Evolutionary conservation across 1,140 invertebrate species (phyloP).

Genomic region (Trichomalopsis sarcophagae): DNA sequence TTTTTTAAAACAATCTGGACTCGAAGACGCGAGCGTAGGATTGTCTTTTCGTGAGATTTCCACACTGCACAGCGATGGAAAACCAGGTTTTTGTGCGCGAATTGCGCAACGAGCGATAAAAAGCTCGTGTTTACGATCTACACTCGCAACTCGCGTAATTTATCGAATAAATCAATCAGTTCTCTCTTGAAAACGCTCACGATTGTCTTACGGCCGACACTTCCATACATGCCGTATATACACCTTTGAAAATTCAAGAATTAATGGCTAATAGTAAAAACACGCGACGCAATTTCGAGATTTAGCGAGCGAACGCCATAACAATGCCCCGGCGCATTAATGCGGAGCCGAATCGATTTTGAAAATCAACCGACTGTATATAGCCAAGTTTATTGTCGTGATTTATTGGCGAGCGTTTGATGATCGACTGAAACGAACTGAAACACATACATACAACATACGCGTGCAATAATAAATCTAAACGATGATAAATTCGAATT

Average conservation of each 20-base stretch:
- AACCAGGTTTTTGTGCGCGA: not conserved
- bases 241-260: not conserved
- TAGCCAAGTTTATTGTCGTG: not conserved
- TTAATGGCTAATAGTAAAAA: not conserved
- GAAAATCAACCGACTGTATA: not conserved
- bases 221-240: too few species aligned
- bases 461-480: too few species aligned
- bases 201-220: too few species aligned
- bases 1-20: not conserved
- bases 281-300: slow-evolving; percentile 23
- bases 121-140: not conserved
- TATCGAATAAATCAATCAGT: not conserved
- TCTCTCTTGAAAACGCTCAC: not conserved
- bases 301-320: not conserved
- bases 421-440: not conserved
- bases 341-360: not conserved
- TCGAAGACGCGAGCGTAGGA: too few species aligned
- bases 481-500: not conserved
- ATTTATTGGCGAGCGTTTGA: not conserved
- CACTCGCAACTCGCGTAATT: not conserved
- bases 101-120: not conserved
- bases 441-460: too few species aligned
- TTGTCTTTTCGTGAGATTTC: not conserved
- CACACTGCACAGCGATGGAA: not conserved
- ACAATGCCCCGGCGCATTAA: not conserved